A percentile compares a stretch with the other conserved stretches of the same genome.
phyloP scores from a whole-genome alignment of 2,888 invertebrate genomes.

The Sinhomidia bicolor region DNA sequence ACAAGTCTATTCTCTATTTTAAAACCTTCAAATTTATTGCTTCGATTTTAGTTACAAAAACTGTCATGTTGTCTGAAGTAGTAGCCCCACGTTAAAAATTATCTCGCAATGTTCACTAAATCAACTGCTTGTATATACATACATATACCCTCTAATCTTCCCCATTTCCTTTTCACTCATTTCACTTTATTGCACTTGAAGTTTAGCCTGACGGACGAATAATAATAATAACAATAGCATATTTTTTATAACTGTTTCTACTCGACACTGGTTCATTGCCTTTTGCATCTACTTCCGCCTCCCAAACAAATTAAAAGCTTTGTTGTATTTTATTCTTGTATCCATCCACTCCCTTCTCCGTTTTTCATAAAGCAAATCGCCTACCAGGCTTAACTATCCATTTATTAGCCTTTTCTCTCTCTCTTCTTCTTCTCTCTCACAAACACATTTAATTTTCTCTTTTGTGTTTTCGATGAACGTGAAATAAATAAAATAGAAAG shows the following conservation, averaged over 20 bases:
- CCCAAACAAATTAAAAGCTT: neutral
- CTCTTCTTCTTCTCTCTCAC: too few species aligned
- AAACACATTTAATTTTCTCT: neutral
- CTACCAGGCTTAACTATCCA: neutral
- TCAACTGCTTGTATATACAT: too few species aligned
- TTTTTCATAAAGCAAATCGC: neutral
- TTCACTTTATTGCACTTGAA: too few species aligned
- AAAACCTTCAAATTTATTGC: neutral
- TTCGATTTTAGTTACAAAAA: neutral
- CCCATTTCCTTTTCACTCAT: too few species aligned
- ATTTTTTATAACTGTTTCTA: too few species aligned
- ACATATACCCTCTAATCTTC: too few species aligned
- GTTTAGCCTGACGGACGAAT: too few species aligned
- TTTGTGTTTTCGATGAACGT: conserved; percentile 9
- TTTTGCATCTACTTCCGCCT: neutral
- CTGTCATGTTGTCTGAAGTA: too few species aligned
- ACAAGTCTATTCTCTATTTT: neutral
- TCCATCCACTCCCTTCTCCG: neutral
- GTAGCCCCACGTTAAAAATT: neutral
- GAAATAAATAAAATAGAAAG: conserved; percentile 43
- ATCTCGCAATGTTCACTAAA: too few species aligned
- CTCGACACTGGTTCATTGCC: too few species aligned
- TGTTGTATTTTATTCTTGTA: neutral
- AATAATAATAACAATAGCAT: too few species aligned
- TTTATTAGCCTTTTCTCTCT: neutral